Percentiles rank a stretch among this genome's conserved stretches.
Evolutionary conservation across 2,888 invertebrate genomes (phyloP).

Genomic region (Cephus sareptanus): DNA sequence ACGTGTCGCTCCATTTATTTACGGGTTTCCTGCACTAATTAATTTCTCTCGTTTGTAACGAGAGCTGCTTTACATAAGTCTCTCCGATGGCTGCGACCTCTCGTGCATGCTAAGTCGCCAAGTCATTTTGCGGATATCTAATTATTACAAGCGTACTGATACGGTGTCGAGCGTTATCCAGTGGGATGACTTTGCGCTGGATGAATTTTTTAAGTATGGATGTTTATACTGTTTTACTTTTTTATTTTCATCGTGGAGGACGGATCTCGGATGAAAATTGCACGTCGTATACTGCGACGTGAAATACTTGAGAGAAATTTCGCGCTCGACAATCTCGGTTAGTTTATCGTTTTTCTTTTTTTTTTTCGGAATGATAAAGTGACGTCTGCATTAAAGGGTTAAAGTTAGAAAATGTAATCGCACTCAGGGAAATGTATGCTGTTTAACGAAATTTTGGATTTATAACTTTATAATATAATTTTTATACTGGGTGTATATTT

Average conservation of each 20-base stretch:
- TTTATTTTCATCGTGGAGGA: neutral
- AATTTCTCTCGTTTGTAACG: conserved; percentile 25
- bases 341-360: neutral
- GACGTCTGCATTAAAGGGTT: neutral
- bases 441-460: neutral
- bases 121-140: neutral
- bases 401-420: neutral
- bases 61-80: conserved; percentile 14
- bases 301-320: neutral
- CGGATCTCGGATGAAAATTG: neutral
- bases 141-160: neutral
- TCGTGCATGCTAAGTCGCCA: neutral
- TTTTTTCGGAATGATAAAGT: neutral
- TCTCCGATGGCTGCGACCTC: neutral
- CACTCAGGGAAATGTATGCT: neutral
- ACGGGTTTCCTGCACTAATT: conserved; percentile 25
- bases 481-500: neutral
- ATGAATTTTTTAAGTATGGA: neutral
- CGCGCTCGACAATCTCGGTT: neutral
- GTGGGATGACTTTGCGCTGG: conserved; percentile 4
- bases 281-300: neutral
- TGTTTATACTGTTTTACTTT: neutral
- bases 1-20: conserved; percentile 31
- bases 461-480: neutral
- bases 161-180: neutral